These are phyloP conservation scores for Norana najaformis DNA, from an alignment of 2,888 invertebrate genomes.

Conservation along the genomic window DNA sequence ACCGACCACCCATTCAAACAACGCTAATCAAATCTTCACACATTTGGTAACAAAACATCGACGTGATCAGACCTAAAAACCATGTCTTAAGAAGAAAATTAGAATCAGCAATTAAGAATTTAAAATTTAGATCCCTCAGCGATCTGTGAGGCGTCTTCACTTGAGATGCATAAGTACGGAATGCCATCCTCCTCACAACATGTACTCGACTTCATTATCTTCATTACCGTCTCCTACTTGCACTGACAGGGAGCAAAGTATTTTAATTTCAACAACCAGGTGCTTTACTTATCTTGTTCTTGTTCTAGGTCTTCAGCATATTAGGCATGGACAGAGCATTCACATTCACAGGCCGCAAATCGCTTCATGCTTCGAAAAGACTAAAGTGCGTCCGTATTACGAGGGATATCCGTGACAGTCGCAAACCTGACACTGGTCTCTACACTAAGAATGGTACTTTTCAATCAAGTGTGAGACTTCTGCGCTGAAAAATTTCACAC, in stretches of 20 bases:
- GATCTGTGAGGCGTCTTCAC: too few species aligned
- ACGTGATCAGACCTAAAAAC: neutral
- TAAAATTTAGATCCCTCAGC: neutral
- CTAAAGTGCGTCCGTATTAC: conserved; percentile 1
- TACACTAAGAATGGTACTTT: neutral
- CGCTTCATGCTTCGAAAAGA: conserved; percentile 5
- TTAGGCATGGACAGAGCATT: neutral
- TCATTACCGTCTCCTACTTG: neutral
- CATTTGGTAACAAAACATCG: neutral
- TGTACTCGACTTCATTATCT: neutral
- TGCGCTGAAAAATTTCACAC: neutral
- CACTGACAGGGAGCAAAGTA: neutral
- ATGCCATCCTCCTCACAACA: neutral
- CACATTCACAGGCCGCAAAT: neutral
- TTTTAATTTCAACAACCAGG: neutral
- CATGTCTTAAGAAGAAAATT: neutral
- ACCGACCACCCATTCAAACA: neutral
- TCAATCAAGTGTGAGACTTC: neutral
- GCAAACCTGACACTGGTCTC: conserved; percentile 5
- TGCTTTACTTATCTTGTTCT: neutral
- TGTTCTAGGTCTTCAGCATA: neutral
- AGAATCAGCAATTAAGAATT: neutral
- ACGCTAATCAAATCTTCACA: neutral
- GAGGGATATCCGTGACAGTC: neutral
- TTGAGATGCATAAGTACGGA: neutral